Evolutionary conservation across 2,888 invertebrate species (phyloP).

Genomic region (Drosophila affinis): DNA sequence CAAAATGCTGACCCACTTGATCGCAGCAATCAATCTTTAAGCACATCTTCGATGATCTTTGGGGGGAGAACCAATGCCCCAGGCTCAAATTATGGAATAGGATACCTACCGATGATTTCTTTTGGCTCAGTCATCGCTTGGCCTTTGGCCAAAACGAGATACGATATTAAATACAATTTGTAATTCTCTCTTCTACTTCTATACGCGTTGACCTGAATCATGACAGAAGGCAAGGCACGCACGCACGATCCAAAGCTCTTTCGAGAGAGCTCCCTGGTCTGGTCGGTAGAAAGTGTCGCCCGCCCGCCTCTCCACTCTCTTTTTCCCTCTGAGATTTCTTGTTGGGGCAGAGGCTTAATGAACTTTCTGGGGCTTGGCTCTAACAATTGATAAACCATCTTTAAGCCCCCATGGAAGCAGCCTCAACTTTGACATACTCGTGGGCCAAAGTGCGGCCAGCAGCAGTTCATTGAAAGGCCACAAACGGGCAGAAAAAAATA

Average conservation of each 20-base stretch:
- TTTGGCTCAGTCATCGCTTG: slow-evolving; percentile 41
- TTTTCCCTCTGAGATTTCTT: slow-evolving; percentile 21
- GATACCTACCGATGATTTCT: slow-evolving; percentile 39
- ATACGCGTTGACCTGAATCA: slow-evolving; percentile 54
- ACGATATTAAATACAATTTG: slow-evolving; percentile 43
- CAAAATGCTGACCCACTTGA: slow-evolving; percentile 22
- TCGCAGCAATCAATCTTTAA: slow-evolving; percentile 8
- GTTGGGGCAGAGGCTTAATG: neutral
- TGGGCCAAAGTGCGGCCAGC: slow-evolving; percentile 40
- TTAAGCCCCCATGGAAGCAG: slow-evolving; percentile 3
- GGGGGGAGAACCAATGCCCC: slow-evolving; percentile 10
- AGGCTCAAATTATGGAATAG: neutral
- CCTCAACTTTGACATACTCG: slow-evolving; percentile 61
- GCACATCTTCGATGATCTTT: neutral
- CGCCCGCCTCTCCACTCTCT: slow-evolving; percentile 38
- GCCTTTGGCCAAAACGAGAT: slow-evolving; percentile 50
- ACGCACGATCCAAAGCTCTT: slow-evolving; percentile 46
- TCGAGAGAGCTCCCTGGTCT: slow-evolving; percentile 24
- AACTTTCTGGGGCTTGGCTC: slow-evolving; percentile 9
- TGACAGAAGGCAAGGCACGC: slow-evolving; percentile 47
- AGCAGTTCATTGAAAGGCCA: slow-evolving; percentile 58
- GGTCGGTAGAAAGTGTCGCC: slow-evolving; percentile 63
- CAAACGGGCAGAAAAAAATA: neutral
- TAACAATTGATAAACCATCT: slow-evolving; percentile 9
- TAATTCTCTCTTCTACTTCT: slow-evolving; percentile 6